Evolutionary conservation across 2,113 vertebrate species (phyloP).

Genomic region (Ptilonorhynchus violaceus): DNA sequence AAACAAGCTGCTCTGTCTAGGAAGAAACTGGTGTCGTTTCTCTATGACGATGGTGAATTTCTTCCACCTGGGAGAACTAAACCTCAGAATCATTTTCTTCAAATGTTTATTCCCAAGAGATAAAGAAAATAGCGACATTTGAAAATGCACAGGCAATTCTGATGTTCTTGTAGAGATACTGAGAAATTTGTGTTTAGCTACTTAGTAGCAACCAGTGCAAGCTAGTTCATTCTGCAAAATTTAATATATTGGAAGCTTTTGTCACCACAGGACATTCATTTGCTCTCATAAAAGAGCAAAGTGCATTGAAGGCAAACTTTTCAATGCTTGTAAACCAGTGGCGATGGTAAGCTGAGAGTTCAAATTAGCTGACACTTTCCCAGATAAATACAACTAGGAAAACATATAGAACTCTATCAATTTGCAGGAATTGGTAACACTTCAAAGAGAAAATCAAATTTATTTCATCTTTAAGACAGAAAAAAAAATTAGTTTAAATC

Average conservation of each 20-base stretch:
- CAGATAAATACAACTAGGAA: neutral
- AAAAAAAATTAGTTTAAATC: neutral
- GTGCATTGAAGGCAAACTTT: neutral
- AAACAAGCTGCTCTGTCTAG: neutral
- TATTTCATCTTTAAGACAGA: neutral
- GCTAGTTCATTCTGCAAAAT: neutral
- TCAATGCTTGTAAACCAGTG: neutral
- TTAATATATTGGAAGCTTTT: neutral
- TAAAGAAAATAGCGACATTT: neutral
- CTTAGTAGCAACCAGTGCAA: neutral
- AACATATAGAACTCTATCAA: neutral
- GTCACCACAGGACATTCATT: neutral
- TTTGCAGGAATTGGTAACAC: neutral
- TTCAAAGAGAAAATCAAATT: neutral
- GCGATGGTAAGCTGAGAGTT: neutral
- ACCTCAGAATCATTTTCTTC: neutral
- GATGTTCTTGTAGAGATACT: neutral
- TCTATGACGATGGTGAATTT: neutral
- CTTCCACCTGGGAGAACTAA: neutral
- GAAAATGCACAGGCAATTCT: neutral
- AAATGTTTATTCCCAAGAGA: neutral
- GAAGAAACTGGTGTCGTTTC: neutral
- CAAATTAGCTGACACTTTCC: neutral
- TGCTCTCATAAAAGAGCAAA: neutral
- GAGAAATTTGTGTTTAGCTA: neutral